phyloP scores from a whole-genome alignment of 1,140 invertebrate genomes.

The Neuroterus valhalla region DNA sequence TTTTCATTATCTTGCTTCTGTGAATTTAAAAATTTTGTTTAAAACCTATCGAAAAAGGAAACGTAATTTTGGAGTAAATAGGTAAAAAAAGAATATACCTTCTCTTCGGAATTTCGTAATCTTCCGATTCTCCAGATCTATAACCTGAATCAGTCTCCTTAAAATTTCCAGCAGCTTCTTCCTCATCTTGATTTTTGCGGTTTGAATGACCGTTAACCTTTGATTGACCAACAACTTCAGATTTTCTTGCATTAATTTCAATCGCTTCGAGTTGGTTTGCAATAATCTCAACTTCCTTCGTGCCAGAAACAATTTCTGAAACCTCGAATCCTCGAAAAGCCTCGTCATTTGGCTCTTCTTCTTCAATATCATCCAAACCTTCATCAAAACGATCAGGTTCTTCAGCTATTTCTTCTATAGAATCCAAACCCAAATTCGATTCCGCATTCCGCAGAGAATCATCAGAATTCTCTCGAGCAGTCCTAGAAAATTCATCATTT shows the following conservation, averaged over 20 bases:
- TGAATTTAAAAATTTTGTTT: slow-evolving; percentile 23
- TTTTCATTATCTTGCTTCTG: slow-evolving; percentile 46
- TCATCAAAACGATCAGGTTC: slow-evolving; percentile 1
- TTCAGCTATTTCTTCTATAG: not conserved
- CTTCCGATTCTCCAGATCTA: not conserved
- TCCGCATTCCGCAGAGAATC: not conserved
- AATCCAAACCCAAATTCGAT: not conserved
- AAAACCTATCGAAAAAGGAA: not conserved
- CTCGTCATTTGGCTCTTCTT: not conserved
- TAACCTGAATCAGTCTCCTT: slow-evolving; percentile 17
- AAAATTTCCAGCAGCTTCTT: not conserved
- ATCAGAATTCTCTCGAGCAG: not conserved
- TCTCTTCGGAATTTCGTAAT: slow-evolving; percentile 1
- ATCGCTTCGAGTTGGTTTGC: not conserved
- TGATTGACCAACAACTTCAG: not conserved
- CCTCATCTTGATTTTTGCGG: not conserved
- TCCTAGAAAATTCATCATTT: not conserved
- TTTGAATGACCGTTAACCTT: too few relatives aligned
- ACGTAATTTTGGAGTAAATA: not conserved
- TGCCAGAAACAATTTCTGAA: too few relatives aligned
- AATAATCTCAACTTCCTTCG: too few relatives aligned
- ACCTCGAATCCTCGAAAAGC: too few relatives aligned
- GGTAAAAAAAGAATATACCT: not conserved
- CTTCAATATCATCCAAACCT: not conserved
- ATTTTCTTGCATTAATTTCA: not conserved